phyloP scores from a whole-genome alignment of 2,113 vertebrate genomes.

The Bucco capensis region DNA sequence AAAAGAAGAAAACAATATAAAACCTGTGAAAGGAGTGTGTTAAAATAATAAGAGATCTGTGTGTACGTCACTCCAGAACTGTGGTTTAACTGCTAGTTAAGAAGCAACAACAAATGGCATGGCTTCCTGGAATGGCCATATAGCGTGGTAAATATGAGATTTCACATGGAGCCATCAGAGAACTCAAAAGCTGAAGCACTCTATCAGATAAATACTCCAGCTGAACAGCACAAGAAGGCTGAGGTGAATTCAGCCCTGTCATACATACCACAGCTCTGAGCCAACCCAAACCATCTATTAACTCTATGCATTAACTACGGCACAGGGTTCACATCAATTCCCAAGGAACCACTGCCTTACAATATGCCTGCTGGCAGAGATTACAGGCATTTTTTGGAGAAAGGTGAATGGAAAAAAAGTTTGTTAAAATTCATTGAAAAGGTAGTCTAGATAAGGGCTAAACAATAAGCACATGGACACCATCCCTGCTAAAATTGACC shows the following conservation, averaged over 20 bases:
- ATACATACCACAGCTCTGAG: accelerated
- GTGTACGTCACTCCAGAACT: not conserved
- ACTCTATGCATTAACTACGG: accelerated
- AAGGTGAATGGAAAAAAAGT: accelerated
- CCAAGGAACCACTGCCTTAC: accelerated
- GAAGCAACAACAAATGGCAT: not conserved
- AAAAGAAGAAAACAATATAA: slow-evolving; percentile 27
- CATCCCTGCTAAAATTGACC: not conserved
- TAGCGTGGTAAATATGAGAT: not conserved
- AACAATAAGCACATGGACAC: not conserved
- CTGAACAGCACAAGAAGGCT: accelerated
- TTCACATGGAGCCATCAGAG: not conserved
- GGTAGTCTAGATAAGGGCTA: not conserved
- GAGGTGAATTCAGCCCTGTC: not conserved
- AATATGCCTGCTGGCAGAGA: accelerated
- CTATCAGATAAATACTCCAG: not conserved
- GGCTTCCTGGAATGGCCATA: not conserved
- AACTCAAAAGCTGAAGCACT: not conserved
- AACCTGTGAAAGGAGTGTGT: not conserved
- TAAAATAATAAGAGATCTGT: not conserved
- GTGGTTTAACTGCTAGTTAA: slow-evolving; percentile 51
- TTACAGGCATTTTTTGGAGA: not conserved
- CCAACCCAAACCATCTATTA: accelerated
- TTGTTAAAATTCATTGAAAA: accelerated
- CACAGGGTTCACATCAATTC: accelerated